These are phyloP conservation scores for Tenthredo notha DNA, from an alignment of 2,888 invertebrate genomes.

Conservation along the genomic window DNA sequence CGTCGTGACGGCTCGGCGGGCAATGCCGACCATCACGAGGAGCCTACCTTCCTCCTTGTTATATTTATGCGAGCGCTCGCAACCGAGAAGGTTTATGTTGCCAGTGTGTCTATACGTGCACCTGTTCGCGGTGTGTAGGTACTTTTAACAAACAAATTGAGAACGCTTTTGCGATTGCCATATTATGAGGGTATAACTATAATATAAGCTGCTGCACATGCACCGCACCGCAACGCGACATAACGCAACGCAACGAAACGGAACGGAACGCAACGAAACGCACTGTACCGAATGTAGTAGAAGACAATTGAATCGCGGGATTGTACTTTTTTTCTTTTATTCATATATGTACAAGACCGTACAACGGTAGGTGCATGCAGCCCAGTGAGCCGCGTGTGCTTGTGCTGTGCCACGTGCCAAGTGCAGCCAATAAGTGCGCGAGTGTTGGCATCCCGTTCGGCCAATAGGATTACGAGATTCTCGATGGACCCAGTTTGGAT, in stretches of 20 bases:
- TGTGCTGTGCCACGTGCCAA: slow-evolving; percentile 66
- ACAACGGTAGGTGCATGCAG: background rate
- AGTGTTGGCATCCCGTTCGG: slow-evolving; percentile 56
- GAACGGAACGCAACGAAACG: too few relatives aligned
- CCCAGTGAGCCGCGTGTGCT: slow-evolving; percentile 31
- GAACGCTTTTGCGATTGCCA: slow-evolving; percentile 17
- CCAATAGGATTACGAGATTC: slow-evolving; percentile 69
- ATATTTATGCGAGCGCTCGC: slow-evolving; percentile 77
- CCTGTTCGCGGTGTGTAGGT: slow-evolving; percentile 39
- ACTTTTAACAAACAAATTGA: slow-evolving; percentile 25
- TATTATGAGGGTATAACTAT: background rate
- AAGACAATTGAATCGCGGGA: background rate
- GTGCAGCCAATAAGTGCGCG: slow-evolving; percentile 67
- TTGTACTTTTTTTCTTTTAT: background rate
- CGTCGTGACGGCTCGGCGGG: slow-evolving; percentile 75
- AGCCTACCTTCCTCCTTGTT: slow-evolving; percentile 74
- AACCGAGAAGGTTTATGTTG: slow-evolving; percentile 73
- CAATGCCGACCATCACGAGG: slow-evolving; percentile 77
- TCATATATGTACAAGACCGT: background rate
- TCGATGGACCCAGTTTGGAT: slow-evolving; percentile 40
- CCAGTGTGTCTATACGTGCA: slow-evolving; percentile 54
- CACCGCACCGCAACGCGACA: background rate
- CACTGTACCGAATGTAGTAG: background rate
- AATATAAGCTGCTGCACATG: background rate
- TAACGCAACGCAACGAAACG: background rate